Evolutionary conservation across 2,888 invertebrate genomes (phyloP), one percentile per base, ranked within the genome.

Genomic region (Rhaphigaster nebulosa): DNA sequence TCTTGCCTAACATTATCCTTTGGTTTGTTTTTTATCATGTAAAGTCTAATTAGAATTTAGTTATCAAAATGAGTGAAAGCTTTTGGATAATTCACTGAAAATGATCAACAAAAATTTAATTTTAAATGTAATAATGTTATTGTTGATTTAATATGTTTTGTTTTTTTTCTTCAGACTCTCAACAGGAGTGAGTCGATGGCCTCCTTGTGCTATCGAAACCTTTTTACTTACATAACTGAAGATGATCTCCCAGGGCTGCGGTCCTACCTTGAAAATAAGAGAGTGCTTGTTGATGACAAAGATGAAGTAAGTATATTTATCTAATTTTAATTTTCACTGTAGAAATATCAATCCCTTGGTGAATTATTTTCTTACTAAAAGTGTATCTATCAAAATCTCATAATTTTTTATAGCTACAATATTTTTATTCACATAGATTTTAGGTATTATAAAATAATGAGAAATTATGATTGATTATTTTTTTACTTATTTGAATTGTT

Each of bases 151-250:
- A 38, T 38, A 10, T 70, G 23, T n/a, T 41, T 45, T 45, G n/a
- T 87, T 90, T 34, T 80, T 90, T 90, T 38, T 23, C 60, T 93
- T 94, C 95, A 97, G 97, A 97, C 97, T 94, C 96, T 97, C 94
- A 97, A 97, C 94, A 96, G 97, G 94, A 96, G 96, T 94, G 97
- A 98, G 95, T 97, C 97, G 95, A 97, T 98, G 97, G 96, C 97
- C 95, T 97, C 97, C 92, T 95, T 97, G 94, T 97, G 97, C 95
- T 97, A 96, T 95, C 96, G 97, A 93, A 96, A 97, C 93, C 95
- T 98, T 93, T 95, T 96, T 93, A 96, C 96, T 94, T 97, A 96
- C 94, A 96, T 98, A 94, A 96, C 96, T 93, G 96, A 96, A 94
- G 97, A 98, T 94, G 97, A 97, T 94, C 95, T 97, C 93, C 95